A percentile compares a stretch with the other conserved stretches of the same genome.
Evolutionary conservation across 2,888 invertebrate species (phyloP).

Genomic region (Colostygia pectinataria): DNA sequence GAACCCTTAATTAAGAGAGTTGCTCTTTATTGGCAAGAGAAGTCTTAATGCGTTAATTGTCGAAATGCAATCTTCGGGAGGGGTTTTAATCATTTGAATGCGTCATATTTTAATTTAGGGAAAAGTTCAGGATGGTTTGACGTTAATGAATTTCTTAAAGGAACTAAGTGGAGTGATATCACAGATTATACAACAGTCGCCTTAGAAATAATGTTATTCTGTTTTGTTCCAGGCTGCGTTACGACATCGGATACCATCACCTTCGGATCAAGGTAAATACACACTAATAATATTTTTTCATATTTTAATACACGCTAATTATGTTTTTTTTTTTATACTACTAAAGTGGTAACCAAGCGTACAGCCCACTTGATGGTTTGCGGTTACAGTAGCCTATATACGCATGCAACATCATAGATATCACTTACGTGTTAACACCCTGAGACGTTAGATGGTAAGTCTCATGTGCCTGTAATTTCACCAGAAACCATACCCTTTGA

Average conservation of each 20-base stretch:
- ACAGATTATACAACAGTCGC: constrained; percentile 1
- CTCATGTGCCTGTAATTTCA: no score
- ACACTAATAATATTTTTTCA: no score
- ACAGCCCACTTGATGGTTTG: no score
- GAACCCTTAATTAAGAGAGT: constrained; percentile 79
- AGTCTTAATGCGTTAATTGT: constrained; percentile 83
- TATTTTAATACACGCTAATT: no score
- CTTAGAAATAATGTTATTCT: constrained; percentile 18
- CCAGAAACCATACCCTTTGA: no score
- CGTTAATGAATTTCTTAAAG: constrained; percentile 60
- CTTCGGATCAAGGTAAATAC: constrained; percentile 69
- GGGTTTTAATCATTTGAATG: constrained; percentile 75
- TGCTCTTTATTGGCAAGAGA: constrained; percentile 78
- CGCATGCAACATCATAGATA: no score
- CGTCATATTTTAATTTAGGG: constrained; percentile 74
- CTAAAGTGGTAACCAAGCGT: no score
- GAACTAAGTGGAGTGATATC: constrained; percentile 7
- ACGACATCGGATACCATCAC: constrained; percentile 71
- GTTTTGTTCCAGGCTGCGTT: constrained; percentile 74
- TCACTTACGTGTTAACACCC: no score
- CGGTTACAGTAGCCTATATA: no score
- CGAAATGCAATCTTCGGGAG: constrained; percentile 79
- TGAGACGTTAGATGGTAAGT: no score
- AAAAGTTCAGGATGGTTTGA: constrained; percentile 48
- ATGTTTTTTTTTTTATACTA: no score